A percentile compares a stretch with the other conserved stretches of the same genome.
phyloP scores from a whole-genome alignment of 2,113 vertebrate species.

The Turnix velox region DNA sequence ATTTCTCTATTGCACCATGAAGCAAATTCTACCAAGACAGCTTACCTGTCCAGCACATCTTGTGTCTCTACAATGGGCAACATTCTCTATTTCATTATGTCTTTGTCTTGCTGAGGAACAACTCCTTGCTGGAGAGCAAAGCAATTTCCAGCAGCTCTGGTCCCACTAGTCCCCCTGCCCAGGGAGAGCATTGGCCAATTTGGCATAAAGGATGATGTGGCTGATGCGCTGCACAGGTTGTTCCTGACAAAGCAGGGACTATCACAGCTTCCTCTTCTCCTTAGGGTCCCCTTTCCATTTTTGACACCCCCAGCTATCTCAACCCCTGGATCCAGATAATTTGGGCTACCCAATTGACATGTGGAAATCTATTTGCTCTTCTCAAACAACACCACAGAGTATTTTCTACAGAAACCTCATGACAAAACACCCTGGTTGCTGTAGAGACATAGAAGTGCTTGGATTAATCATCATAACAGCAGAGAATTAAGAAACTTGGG shows the following conservation, averaged over 20 bases:
- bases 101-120: background rate
- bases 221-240: background rate
- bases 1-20: background rate
- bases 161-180: background rate
- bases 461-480: background rate
- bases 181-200: background rate
- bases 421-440: background rate
- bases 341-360: background rate
- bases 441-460: background rate
- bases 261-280: background rate
- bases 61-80: background rate
- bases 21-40: background rate
- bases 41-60: background rate
- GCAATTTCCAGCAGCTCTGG: background rate
- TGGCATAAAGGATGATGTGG: accelerated
- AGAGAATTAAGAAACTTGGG: background rate
- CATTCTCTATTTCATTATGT: background rate
- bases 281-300: background rate
- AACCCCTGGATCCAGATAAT: background rate
- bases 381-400: background rate
- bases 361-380: background rate
- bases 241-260: background rate
- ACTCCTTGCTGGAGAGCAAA: background rate
- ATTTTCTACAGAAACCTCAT: background rate
- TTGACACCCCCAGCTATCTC: background rate